Conservation (phyloP, 2,797 vertebrate genomes). For the Liasis olivaceus region DNA sequence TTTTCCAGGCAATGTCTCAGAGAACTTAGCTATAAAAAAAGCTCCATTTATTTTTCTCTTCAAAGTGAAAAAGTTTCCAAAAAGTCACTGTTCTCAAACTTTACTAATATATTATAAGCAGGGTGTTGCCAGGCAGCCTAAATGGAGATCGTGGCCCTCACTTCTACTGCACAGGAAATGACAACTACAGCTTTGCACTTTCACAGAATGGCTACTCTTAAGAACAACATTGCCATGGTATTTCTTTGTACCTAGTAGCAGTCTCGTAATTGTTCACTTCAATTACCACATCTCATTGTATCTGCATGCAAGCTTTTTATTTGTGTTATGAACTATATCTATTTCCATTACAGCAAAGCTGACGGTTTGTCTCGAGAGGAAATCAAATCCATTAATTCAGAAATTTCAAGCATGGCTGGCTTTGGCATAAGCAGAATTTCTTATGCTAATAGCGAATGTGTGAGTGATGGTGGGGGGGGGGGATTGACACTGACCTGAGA, state of each 20-base stretch:
- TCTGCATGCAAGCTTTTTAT: constrained; percentile 80
- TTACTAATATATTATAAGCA: constrained; percentile 72
- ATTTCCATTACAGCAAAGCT: constrained; percentile 82
- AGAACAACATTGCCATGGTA: constrained; percentile 77
- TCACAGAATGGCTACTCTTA: constrained; percentile 76
- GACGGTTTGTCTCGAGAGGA: constrained; percentile 83
- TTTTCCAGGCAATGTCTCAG: not conserved
- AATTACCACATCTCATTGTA: constrained; percentile 81
- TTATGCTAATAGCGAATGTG: constrained; percentile 80
- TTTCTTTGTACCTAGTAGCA: constrained; percentile 79
- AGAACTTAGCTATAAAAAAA: constrained; percentile 33
- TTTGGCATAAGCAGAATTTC: constrained; percentile 81
- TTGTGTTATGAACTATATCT: constrained; percentile 84
- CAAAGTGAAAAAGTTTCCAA: constrained; percentile 46
- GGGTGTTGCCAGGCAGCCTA: constrained; percentile 68
- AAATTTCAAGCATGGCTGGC: constrained; percentile 82
- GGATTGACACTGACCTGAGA: constrained; percentile 74
- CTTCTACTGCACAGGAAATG: constrained; percentile 55
- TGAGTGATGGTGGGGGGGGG: constrained; percentile 51
- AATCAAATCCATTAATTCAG: constrained; percentile 85
- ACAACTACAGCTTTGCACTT: constrained; percentile 72
- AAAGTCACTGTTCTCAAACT: constrained; percentile 62
- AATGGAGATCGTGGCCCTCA: constrained; percentile 38
- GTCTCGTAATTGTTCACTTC: constrained; percentile 80
- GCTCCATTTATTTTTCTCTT: constrained; percentile 21